phyloP scores from a whole-genome alignment of 2,888 invertebrate genomes.

The Coelinius sp. region DNA sequence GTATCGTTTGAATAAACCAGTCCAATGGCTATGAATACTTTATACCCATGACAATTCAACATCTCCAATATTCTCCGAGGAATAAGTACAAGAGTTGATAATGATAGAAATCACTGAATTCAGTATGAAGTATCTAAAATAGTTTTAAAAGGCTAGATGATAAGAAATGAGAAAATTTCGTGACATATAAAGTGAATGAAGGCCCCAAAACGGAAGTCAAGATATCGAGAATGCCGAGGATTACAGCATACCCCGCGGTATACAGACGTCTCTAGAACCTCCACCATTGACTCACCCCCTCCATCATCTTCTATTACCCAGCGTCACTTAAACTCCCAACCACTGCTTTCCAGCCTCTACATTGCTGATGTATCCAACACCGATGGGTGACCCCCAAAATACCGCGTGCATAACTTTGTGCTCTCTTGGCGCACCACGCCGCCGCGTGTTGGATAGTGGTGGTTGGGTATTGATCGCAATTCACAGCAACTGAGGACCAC shows the following conservation, averaged over 20 bases:
- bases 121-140: background rate
- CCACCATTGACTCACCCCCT: slow-evolving; percentile 12
- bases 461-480: slow-evolving; percentile 31
- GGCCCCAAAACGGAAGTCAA: slow-evolving; percentile 16
- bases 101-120: background rate
- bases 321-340: slow-evolving; percentile 15
- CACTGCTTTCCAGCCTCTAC: slow-evolving; percentile 7
- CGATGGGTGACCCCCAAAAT: slow-evolving; percentile 58
- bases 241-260: background rate
- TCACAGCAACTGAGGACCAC: slow-evolving; percentile 55
- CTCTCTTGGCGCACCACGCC: slow-evolving; percentile 59
- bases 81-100: background rate
- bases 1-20: background rate
- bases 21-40: background rate
- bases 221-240: slow-evolving; percentile 16
- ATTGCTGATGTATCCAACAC: slow-evolving; percentile 7
- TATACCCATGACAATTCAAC: background rate
- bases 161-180: background rate
- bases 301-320: slow-evolving; percentile 26
- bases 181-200: slow-evolving; percentile 7
- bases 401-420: slow-evolving; percentile 65
- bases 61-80: background rate
- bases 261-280: slow-evolving; percentile 8
- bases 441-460: slow-evolving; percentile 42
- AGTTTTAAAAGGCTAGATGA: background rate